These are phyloP conservation scores for Coelopa pilipes DNA, from an alignment of 2,888 invertebrate species.

Conservation along the genomic window DNA sequence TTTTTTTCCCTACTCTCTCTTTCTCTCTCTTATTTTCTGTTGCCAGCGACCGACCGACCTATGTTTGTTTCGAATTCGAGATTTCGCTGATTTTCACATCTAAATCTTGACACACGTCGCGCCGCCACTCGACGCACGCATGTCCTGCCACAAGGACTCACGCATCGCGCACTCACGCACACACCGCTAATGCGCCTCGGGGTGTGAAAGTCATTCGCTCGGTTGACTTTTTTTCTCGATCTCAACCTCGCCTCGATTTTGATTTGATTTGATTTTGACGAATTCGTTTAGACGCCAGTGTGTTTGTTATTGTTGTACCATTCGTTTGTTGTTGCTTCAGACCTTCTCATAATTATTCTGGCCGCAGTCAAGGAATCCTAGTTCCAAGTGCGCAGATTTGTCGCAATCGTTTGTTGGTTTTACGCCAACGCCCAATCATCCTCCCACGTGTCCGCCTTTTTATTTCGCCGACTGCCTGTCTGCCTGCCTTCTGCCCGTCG, in stretches of 20 bases:
- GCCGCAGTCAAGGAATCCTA: not conserved
- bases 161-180: conserved; percentile 36
- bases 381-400: conserved; percentile 1
- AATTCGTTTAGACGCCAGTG: not conserved
- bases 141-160: conserved; percentile 41
- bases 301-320: not conserved
- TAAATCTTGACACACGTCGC: conserved; percentile 34
- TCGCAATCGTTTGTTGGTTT: conserved; percentile 21
- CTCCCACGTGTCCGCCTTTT: not conserved
- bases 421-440: not conserved
- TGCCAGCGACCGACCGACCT: conserved; percentile 8
- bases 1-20: too few species aligned
- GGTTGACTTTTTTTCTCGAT: conserved; percentile 11
- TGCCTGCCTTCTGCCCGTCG: too few species aligned
- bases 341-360: not conserved
- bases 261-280: conserved; percentile 32
- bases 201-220: conserved; percentile 61
- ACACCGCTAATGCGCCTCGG: conserved; percentile 60
- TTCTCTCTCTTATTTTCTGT: too few species aligned
- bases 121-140: conserved; percentile 38
- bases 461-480: not conserved
- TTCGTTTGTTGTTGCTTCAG: conserved; percentile 1
- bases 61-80: conserved; percentile 13
- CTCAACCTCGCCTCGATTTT: not conserved
- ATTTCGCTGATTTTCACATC: conserved; percentile 25